Percentiles rank a stretch among this genome's conserved stretches.
Conservation (phyloP, 1,140 invertebrate species). For the Leptestheria dahalacensis region DNA sequence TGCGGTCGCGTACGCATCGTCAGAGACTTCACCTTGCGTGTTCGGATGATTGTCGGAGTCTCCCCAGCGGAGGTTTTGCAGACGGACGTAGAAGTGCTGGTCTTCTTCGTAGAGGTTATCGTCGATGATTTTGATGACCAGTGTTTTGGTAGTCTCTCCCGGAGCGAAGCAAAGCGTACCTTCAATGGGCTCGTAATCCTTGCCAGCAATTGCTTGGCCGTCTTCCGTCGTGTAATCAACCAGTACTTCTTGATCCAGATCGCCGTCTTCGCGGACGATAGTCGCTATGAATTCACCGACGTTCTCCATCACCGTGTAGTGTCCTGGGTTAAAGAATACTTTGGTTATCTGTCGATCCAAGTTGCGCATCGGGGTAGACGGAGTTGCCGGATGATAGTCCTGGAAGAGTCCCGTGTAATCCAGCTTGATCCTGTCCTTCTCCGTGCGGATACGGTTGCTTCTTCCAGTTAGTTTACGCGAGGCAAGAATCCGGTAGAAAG, state of each 20-base stretch:
- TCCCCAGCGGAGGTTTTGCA: slow-evolving; percentile 39
- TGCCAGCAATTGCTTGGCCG: slow-evolving; percentile 89
- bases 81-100: slow-evolving; percentile 89
- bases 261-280: slow-evolving; percentile 65
- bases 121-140: slow-evolving; percentile 81
- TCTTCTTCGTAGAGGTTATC: slow-evolving; percentile 99
- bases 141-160: slow-evolving; percentile 71
- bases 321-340: slow-evolving; percentile 86
- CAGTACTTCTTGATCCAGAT: slow-evolving; percentile 53
- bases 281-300: slow-evolving; percentile 85
- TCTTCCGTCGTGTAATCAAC: slow-evolving; percentile 95
- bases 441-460: slow-evolving; percentile 75
- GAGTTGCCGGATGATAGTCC: slow-evolving; percentile 49
- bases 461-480: slow-evolving; percentile 92
- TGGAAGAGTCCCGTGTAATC: slow-evolving; percentile 49
- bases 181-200: slow-evolving; percentile 76
- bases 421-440: slow-evolving; percentile 68
- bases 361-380: neutral
- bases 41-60: neutral
- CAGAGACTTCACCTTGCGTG: neutral
- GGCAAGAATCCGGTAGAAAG: slow-evolving; percentile 93
- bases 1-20: slow-evolving; percentile 13
- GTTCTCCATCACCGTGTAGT: slow-evolving; percentile 97
- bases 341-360: slow-evolving; percentile 21
- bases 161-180: slow-evolving; percentile 74